These are phyloP conservation scores for Philhelius pedissequus DNA, from an alignment of 2,888 invertebrate genomes.

Conservation along the genomic window DNA sequence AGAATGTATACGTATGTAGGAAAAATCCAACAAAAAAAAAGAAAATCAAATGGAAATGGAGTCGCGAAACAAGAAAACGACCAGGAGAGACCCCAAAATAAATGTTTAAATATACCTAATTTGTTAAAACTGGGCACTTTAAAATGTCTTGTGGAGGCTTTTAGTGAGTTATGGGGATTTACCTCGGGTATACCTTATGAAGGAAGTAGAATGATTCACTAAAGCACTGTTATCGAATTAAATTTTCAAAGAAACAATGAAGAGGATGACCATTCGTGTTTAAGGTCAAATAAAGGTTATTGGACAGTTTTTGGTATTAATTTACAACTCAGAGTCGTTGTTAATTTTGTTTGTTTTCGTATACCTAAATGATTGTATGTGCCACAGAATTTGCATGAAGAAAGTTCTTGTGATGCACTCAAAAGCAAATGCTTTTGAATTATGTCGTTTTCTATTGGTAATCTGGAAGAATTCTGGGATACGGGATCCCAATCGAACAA, in stretches of 20 bases:
- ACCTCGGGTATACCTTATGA: neutral
- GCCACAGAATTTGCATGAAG: too few relatives aligned
- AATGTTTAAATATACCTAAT: neutral
- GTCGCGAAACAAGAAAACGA: conserved; percentile 54
- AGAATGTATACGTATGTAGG: conserved; percentile 43
- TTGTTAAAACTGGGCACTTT: neutral
- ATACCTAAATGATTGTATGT: too few relatives aligned
- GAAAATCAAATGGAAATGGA: conserved; percentile 14
- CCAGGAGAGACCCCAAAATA: conserved; percentile 29
- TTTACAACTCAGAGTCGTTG: neutral
- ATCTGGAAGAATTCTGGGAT: too few relatives aligned
- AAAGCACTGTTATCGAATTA: neutral
- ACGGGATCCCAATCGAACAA: too few relatives aligned
- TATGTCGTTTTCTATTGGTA: too few relatives aligned
- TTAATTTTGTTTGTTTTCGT: neutral
- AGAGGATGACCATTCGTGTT: neutral
- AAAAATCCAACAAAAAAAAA: conserved; percentile 16
- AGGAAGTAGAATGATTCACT: neutral
- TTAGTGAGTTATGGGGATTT: neutral
- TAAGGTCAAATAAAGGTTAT: neutral
- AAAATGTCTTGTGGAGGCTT: neutral
- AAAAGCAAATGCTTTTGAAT: too few relatives aligned
- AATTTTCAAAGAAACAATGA: neutral
- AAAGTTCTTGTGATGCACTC: too few relatives aligned
- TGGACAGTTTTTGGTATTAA: neutral